Evolutionary conservation across 2,888 invertebrate species (phyloP), one percentile per base, ranked within the genome.

Genomic region (Labia minor): DNA sequence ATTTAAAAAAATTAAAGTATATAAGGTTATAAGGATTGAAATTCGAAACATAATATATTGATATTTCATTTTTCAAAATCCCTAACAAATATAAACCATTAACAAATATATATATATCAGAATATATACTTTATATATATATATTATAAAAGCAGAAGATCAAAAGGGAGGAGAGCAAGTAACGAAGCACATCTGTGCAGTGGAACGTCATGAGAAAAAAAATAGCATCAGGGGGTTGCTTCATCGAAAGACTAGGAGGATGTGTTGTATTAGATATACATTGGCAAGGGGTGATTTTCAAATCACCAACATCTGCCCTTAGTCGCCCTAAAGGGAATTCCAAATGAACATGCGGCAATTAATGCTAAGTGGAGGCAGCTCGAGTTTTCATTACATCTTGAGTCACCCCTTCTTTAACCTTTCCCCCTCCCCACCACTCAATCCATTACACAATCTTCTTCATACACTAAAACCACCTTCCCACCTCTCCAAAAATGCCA

Each of bases 301-400:
- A 37, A 19, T 20, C 37, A 33, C 65, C 26, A 65, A 65, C 37
- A 65, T 65, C 37, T 65, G 65, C 37, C 19, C 61, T 49, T 49
- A 49, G 37, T 26, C 64, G 63, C 61, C 67, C 67, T 21, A 70
- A 68, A 69, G 68, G 66, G 70, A 70, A 70, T 70, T 69, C 66
- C 67, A 69, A 70, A 70, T 70, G 70, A 70, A 70, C 70, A 70
- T 70, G 66, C 49, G 49, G 70, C 67, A 70, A 70, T 70, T 70
- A 70, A 69, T 69, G 70, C 70, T 69, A 70, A 70, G 70, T 70
- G 70, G 70, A 63, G 67, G 66, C 66, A 66, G 68, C 67, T 66
- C 61, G 67, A 70, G 69, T 70, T 70, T 70, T 70, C 70, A 70
- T 70, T 70, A 70, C 68, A 68, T 66, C 68, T 67, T 61, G 64